Evolutionary conservation across 2,888 invertebrate species (phyloP), one percentile per base, ranked within the genome.

Genomic region (Onthophagus sagittarius): DNA sequence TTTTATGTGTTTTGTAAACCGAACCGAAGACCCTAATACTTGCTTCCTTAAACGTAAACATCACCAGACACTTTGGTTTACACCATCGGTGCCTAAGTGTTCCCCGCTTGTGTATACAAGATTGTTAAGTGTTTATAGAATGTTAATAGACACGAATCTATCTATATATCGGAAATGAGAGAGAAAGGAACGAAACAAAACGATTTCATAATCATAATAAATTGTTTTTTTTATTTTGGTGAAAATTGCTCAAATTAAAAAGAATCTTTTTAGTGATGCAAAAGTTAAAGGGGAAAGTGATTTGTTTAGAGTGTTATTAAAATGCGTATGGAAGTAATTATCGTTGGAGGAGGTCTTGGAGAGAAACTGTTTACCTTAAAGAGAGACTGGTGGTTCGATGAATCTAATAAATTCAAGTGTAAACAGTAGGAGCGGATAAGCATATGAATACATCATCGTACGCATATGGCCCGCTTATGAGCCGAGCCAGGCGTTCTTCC

Each of bases 101-200:
- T 83, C 79, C 80, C 80, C n/a, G 81, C 82, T 84, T 83, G 83
- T 84, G 79, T 84, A 84, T 81, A 82, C 82, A 82, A 78, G 79
- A 79, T 79, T 79, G 80, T 81, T 82, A 83, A 83, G 83, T 84
- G 82, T 83, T 83, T 83, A 81, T 79, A 79, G 74, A 80, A 83
- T 81, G 80, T 80, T 83, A 83, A 83, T 84, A 83, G 82, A 83
- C 81, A 80, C 77, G 82, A 80, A 80, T 83, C 81, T 83, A 82
- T 81, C n/a, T n/a, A n/a, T n/a, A n/a, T n/a, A 82, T 81, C 78
- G 80, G 79, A 79, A 81, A 5, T 5, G 33, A 33, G 7, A 33
- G 33, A 33, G 33, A 33, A 33, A 7, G 33, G 7, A 7, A 33
- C 5, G 33, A 7, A 33, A 7, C 5, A 33, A 33, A 7, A 33